Evolutionary conservation across 2,113 vertebrate genomes (phyloP).

Genomic region (Andinoacara biseriatus): DNA sequence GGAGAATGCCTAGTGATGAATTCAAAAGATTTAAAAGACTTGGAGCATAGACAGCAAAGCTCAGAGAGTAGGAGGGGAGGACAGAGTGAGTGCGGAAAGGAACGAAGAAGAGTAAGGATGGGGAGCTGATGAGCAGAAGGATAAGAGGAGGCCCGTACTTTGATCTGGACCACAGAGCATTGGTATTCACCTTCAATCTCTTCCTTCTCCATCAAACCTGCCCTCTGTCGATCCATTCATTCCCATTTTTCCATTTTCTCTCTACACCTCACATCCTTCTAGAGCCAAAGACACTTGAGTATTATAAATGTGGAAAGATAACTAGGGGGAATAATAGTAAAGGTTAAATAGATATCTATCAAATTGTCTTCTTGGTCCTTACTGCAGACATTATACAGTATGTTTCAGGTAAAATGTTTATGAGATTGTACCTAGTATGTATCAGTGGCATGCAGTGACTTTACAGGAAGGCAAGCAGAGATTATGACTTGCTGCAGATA

Average conservation of each 20-base stretch:
- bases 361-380: neutral
- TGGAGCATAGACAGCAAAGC: neutral
- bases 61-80: slow-evolving; percentile 5
- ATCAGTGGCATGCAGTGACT: neutral
- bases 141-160: slow-evolving; percentile 52
- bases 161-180: slow-evolving; percentile 60
- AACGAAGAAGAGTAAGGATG: slow-evolving; percentile 20
- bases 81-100: slow-evolving; percentile 28
- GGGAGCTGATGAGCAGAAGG: slow-evolving; percentile 17
- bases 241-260: slow-evolving; percentile 4
- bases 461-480: neutral
- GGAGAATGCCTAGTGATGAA: neutral
- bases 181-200: slow-evolving; percentile 61
- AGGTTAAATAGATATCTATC: no score
- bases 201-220: neutral
- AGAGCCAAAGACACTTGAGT: neutral
- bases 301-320: neutral
- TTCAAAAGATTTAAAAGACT: neutral
- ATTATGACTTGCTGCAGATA: neutral
- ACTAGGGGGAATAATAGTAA: neutral
- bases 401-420: neutral
- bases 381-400: neutral
- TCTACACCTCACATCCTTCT: neutral
- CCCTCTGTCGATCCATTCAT: neutral
- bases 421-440: no score